Evolutionary conservation across 2,113 vertebrate genomes (phyloP).

Genomic region (Lycaon pictus): DNA sequence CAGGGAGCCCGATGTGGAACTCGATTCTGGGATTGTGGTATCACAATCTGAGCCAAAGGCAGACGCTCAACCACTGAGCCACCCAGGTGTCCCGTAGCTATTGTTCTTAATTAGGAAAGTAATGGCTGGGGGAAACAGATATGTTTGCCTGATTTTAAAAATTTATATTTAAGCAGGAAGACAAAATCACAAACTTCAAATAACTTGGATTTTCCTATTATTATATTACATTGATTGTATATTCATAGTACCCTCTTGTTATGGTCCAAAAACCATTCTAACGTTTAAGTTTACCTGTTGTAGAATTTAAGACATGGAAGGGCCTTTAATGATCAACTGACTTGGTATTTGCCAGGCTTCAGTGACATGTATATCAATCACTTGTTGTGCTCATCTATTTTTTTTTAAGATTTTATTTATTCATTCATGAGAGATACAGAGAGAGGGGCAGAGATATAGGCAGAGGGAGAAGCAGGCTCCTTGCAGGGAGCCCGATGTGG

Average conservation of each 20-base stretch:
- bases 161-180: background rate
- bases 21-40: too few relatives aligned
- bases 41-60: too few relatives aligned
- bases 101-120: slow-evolving; percentile 59
- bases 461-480: too few relatives aligned
- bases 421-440: too few relatives aligned
- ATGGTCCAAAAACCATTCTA: background rate
- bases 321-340: background rate
- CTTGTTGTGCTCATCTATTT: background rate
- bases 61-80: too few relatives aligned
- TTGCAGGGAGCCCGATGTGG: too few relatives aligned
- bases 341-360: slow-evolving; percentile 27
- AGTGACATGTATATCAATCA: background rate
- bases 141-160: background rate
- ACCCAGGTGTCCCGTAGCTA: background rate
- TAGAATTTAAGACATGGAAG: background rate
- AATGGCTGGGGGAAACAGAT: background rate
- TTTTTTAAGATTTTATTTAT: too few relatives aligned
- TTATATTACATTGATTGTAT: background rate
- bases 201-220: background rate
- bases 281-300: background rate
- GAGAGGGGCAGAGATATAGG: too few relatives aligned
- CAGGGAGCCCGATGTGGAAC: too few relatives aligned
- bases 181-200: slow-evolving; percentile 15
- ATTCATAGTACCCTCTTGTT: background rate